Evolutionary conservation across 2,888 invertebrate genomes (phyloP).

Genomic region (Cheilosia pagana): DNA sequence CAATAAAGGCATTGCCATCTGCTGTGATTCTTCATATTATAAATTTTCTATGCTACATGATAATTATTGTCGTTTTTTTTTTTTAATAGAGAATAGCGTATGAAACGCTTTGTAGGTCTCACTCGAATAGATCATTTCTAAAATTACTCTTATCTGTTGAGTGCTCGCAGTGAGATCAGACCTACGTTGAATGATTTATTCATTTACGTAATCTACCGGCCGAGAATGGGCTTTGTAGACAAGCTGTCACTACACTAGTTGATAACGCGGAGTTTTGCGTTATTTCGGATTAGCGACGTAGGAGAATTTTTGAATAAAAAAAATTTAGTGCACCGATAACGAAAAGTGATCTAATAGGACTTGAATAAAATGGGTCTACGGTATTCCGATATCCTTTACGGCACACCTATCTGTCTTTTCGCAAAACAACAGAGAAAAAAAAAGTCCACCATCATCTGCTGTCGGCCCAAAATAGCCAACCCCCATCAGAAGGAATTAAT

Average conservation of each 20-base stretch:
- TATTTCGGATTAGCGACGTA: no score
- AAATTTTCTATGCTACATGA: no score
- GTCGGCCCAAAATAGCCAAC: conserved; percentile 34
- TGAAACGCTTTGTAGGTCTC: conserved; percentile 24
- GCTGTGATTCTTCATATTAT: neutral
- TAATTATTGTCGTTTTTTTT: no score
- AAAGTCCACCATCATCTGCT: conserved; percentile 13
- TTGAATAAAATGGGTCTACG: no score
- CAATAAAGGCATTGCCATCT: neutral
- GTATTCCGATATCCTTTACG: no score
- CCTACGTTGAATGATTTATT: conserved; percentile 21
- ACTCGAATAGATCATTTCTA: conserved; percentile 45
- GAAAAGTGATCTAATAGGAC: no score
- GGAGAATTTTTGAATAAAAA: no score
- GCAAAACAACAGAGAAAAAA: neutral
- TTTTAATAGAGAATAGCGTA: conserved; percentile 3
- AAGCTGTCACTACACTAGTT: conserved; percentile 33
- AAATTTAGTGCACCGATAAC: no score
- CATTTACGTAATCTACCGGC: conserved; percentile 41
- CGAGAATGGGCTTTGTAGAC: conserved; percentile 28
- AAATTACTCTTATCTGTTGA: conserved; percentile 37
- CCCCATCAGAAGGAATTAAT: conserved; percentile 17
- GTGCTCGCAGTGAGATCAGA: conserved; percentile 28
- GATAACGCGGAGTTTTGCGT: neutral
- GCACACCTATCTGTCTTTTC: no score